Conservation (phyloP, 2,888 invertebrate genomes). For the Adineta ricciae region DNA sequence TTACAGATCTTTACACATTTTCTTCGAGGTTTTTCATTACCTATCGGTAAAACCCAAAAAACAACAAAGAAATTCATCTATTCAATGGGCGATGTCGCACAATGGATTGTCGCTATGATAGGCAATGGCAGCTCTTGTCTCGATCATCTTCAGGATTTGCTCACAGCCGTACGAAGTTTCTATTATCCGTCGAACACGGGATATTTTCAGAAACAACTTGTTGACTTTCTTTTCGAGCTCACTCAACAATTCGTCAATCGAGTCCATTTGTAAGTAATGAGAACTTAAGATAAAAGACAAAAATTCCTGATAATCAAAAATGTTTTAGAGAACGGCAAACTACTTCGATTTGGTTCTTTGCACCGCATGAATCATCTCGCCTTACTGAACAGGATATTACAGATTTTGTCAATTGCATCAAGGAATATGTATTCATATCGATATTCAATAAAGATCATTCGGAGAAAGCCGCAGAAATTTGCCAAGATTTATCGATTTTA, state of each 20-base stretch:
- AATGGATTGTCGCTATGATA: constrained; percentile 56
- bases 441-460: constrained; percentile 66
- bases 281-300: not conserved
- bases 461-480: constrained; percentile 58
- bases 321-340: not conserved
- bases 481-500: constrained; percentile 67
- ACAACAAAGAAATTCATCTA: not conserved
- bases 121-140: constrained; percentile 61
- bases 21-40: not conserved
- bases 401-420: constrained; percentile 64
- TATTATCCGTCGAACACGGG: constrained; percentile 79
- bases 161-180: constrained; percentile 73
- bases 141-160: constrained; percentile 66
- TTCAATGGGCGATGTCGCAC: constrained; percentile 46
- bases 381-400: constrained; percentile 71
- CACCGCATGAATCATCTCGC: constrained; percentile 57
- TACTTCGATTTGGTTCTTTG: constrained; percentile 40
- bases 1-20: not conserved
- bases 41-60: not conserved
- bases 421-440: constrained; percentile 65
- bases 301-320: not conserved
- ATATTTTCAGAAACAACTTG: constrained; percentile 49
- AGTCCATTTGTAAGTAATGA: not conserved
- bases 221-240: not conserved
- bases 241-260: not conserved